phyloP scores from a whole-genome alignment of 37 sponge, comb jelly and placozoan genomes.

The Agelas oroides region DNA sequence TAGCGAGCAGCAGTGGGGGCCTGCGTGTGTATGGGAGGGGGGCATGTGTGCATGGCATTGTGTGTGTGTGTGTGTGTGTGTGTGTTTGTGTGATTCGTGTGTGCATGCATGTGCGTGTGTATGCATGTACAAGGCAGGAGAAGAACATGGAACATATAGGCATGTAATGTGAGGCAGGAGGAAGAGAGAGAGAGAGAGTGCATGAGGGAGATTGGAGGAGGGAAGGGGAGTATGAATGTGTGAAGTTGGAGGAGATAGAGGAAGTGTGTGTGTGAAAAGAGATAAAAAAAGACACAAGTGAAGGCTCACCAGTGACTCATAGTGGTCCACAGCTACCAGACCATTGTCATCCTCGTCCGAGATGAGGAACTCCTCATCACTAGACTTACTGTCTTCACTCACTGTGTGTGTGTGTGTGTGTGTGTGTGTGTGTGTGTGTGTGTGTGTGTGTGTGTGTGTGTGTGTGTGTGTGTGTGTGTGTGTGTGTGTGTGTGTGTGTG shows the following conservation, averaged over 20 bases:
- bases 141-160: no score
- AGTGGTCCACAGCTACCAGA: slow-evolving; percentile 27
- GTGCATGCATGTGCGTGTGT: no score
- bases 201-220: background rate
- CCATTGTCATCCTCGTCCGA: slow-evolving; percentile 38
- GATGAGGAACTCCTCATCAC: slow-evolving; percentile 45
- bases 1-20: slow-evolving; percentile 70
- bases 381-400: slow-evolving; percentile 23
- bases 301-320: slow-evolving; percentile 48
- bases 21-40: slow-evolving; percentile 23
- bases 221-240: background rate
- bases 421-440: no score
- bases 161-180: no score
- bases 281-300: background rate
- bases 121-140: background rate
- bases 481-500: no score
- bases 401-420: no score
- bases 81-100: background rate
- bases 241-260: background rate
- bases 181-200: background rate
- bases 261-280: background rate
- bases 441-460: no score
- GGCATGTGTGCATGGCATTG: no score
- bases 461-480: no score
- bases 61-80: no score